Evolutionary conservation across 2,888 invertebrate genomes (phyloP).

Genomic region (Drosophila sordidapex): DNA sequence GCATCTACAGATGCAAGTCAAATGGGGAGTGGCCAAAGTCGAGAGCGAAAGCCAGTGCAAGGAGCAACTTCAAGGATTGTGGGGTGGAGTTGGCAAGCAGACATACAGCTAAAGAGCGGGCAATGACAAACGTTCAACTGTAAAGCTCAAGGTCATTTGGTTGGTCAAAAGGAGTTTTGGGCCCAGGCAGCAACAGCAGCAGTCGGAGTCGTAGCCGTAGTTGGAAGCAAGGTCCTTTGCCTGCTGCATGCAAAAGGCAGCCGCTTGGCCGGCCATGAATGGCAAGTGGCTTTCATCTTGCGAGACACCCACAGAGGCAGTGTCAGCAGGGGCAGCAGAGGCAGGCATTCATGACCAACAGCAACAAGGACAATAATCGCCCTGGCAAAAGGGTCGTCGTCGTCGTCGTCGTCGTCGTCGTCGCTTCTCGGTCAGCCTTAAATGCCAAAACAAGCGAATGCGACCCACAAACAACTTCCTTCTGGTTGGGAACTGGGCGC

Average conservation of each 20-base stretch:
- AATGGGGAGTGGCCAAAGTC: conserved; percentile 50
- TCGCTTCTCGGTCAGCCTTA: conserved; percentile 69
- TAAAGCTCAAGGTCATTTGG: conserved; percentile 75
- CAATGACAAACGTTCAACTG: conserved; percentile 67
- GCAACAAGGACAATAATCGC: conserved; percentile 57
- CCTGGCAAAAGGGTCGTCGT: conserved; percentile 58
- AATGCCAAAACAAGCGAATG: conserved; percentile 46
- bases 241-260: conserved; percentile 52
- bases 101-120: conserved; percentile 3
- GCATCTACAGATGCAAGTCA: conserved; percentile 42
- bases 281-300: conserved; percentile 79
- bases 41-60: conserved; percentile 32
- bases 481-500: conserved; percentile 24
- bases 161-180: conserved; percentile 62
- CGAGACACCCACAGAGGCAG: conserved; percentile 68
- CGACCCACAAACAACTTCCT: conserved; percentile 79
- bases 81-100: neutral
- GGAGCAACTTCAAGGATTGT: conserved; percentile 12
- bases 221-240: conserved; percentile 15
- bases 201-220: neutral
- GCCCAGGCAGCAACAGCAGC: conserved; percentile 30
- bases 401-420: conserved; percentile 29
- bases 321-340: conserved; percentile 15
- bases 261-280: conserved; percentile 65
- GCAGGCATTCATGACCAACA: conserved; percentile 10